Percentiles rank a stretch among this genome's conserved stretches.
These are phyloP conservation scores for Hydriomena furcata DNA, from an alignment of 2,888 invertebrate species.

Conservation along the genomic window DNA sequence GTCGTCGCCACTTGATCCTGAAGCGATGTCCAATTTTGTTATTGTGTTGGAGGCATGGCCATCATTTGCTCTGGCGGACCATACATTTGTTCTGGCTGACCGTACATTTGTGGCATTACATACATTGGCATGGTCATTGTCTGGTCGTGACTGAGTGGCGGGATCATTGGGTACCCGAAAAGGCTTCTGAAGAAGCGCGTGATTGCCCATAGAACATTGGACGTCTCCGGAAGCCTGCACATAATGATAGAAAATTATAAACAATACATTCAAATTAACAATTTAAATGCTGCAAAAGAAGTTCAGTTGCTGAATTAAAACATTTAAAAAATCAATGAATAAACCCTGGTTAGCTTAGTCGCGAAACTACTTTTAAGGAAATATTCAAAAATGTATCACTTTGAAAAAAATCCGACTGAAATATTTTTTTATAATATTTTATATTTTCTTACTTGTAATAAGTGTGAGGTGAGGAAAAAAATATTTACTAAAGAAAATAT, in stretches of 20 bases:
- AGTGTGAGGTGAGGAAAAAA: too few species aligned
- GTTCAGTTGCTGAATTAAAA: slow-evolving; percentile 1
- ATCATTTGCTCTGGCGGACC: slow-evolving; percentile 66
- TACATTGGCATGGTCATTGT: slow-evolving; percentile 78
- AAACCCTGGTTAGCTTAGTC: too few species aligned
- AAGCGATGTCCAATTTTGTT: slow-evolving; percentile 66
- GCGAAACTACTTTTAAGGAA: too few species aligned
- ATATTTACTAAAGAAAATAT: too few species aligned
- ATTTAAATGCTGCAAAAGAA: slow-evolving; percentile 7
- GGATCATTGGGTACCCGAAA: slow-evolving; percentile 68
- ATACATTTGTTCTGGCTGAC: slow-evolving; percentile 59
- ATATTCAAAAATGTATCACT: too few species aligned
- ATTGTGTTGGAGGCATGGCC: slow-evolving; percentile 62
- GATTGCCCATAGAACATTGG: slow-evolving; percentile 82
- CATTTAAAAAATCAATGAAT: not conserved
- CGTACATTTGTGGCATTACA: slow-evolving; percentile 67
- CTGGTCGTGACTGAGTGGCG: slow-evolving; percentile 66
- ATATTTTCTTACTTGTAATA: too few species aligned
- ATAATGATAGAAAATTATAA: slow-evolving; percentile 43
- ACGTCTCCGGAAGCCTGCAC: slow-evolving; percentile 79
- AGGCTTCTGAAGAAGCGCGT: slow-evolving; percentile 79
- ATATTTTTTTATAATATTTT: too few species aligned
- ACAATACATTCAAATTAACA: slow-evolving; percentile 17
- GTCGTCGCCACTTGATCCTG: slow-evolving; percentile 73
- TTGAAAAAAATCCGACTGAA: too few species aligned